These are phyloP conservation scores for Bombycilla garrulus DNA, from an alignment of 2,113 vertebrate species.

Conservation along the genomic window DNA sequence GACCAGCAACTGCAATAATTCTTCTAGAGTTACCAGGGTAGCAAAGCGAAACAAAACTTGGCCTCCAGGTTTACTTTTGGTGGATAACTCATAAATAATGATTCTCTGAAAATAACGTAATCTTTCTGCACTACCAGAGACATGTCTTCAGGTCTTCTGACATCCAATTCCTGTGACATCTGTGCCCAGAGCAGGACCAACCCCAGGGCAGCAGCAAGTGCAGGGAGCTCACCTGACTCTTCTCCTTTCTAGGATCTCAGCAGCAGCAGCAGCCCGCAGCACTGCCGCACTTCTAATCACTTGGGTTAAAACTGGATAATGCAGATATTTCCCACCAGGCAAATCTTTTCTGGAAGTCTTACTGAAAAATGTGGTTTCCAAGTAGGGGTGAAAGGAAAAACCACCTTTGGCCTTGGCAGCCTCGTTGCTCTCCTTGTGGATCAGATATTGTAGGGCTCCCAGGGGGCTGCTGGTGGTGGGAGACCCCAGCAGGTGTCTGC, in stretches of 20 bases:
- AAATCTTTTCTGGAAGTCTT: background rate
- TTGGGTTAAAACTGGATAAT: background rate
- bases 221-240: background rate
- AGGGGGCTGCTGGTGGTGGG: accelerated
- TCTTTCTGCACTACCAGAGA: background rate
- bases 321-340: background rate
- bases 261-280: background rate
- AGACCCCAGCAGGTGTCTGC: accelerated
- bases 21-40: background rate
- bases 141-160: background rate
- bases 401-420: background rate
- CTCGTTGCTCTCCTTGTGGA: background rate
- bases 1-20: background rate
- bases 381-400: background rate
- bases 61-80: background rate
- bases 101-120: background rate
- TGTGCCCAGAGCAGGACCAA: background rate
- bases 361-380: background rate
- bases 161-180: background rate
- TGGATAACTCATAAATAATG: background rate
- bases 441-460: background rate
- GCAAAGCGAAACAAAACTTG: background rate
- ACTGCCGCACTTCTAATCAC: background rate
- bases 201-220: accelerated
- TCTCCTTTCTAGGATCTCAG: background rate